phyloP scores from a whole-genome alignment of 2,888 invertebrate species.

The Cepaea hortensis region DNA sequence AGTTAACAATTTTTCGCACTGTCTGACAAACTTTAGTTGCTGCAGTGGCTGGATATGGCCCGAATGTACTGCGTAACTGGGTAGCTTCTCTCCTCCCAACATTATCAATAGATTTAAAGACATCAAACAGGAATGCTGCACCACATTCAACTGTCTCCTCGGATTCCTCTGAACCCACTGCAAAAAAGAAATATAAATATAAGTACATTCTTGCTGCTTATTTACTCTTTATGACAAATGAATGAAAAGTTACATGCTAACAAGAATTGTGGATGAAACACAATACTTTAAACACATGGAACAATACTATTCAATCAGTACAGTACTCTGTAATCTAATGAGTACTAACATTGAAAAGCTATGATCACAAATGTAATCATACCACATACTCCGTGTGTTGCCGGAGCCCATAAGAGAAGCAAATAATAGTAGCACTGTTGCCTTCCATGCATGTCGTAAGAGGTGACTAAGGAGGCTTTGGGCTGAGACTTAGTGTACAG shows the following conservation, averaged over 20 bases:
- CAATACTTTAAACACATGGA: no score
- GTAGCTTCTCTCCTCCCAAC: slow-evolving; percentile 67
- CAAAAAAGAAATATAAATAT: background rate
- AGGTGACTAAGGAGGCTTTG: no score
- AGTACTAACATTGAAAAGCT: background rate
- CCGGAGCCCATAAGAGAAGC: no score
- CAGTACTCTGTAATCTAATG: background rate
- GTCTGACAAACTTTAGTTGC: slow-evolving; percentile 70
- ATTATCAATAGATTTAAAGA: slow-evolving; percentile 64
- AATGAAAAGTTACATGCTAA: no score
- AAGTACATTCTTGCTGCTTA: no score
- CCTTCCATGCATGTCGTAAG: no score
- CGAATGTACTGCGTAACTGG: slow-evolving; percentile 69
- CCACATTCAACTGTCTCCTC: slow-evolving; percentile 68
- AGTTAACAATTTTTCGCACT: slow-evolving; percentile 63
- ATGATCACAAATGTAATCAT: no score
- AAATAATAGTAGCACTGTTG: no score
- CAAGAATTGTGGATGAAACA: no score
- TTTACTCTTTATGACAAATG: no score
- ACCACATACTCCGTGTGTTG: no score
- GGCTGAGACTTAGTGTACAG: no score
- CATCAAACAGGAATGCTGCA: slow-evolving; percentile 70
- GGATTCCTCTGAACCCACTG: slow-evolving; percentile 67
- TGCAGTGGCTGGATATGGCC: slow-evolving; percentile 72
- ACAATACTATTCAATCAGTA: background rate